These are phyloP conservation scores for Cheirogaleus medius DNA, from an alignment of 2,113 vertebrate species.

Conservation along the genomic window DNA sequence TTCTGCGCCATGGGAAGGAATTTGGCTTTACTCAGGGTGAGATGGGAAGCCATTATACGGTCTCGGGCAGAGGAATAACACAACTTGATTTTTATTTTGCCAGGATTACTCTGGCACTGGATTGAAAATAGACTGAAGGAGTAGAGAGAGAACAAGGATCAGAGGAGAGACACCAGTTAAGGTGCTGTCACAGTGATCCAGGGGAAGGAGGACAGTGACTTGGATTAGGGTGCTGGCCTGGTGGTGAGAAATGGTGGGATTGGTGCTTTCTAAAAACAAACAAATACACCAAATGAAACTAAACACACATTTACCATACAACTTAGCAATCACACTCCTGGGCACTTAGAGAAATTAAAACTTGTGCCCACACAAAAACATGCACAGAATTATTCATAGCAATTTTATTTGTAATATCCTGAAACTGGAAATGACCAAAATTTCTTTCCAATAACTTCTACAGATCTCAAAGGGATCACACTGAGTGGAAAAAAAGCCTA, in stretches of 20 bases:
- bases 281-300: neutral
- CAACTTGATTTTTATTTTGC: neutral
- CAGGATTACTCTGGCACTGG: neutral
- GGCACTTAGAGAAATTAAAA: neutral
- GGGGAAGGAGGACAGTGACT: neutral
- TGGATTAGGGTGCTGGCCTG: neutral
- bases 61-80: neutral
- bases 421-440: neutral
- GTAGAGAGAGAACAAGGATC: neutral
- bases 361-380: neutral
- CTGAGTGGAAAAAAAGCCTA: neutral
- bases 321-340: neutral
- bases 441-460: neutral
- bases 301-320: neutral
- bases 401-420: neutral
- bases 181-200: neutral
- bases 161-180: neutral
- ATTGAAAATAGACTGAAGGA: neutral
- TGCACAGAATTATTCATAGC: neutral
- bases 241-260: neutral
- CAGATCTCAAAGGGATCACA: neutral
- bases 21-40: neutral
- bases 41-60: rapidly evolving
- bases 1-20: neutral
- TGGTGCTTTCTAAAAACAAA: neutral